Conservation (phyloP, 2,888 invertebrate genomes). For the Synergus japonicus region DNA sequence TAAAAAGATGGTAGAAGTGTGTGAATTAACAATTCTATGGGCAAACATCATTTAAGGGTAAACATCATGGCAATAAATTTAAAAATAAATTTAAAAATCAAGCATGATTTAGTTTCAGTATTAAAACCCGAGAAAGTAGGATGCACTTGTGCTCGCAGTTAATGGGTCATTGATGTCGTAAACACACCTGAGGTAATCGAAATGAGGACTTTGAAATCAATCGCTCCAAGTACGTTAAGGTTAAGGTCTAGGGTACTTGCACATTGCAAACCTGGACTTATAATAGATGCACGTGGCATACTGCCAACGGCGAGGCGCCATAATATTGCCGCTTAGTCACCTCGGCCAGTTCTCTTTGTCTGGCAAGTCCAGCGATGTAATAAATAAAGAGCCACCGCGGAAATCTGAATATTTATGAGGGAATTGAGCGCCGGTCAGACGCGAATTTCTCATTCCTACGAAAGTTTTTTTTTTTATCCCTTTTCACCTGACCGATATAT, state of each 20-base stretch:
- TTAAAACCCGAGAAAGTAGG: neutral
- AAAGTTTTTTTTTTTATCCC: conserved; percentile 16
- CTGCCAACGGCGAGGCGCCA: conserved; percentile 60
- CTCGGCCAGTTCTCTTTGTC: conserved; percentile 50
- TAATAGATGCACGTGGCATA: conserved; percentile 61
- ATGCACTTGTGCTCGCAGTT: neutral
- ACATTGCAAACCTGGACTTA: conserved; percentile 53
- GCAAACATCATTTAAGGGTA: no score
- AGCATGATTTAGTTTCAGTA: neutral
- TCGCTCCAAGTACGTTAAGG: conserved; percentile 50
- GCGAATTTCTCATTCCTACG: conserved; percentile 35
- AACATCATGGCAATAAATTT: no score
- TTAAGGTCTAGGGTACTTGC: conserved; percentile 62
- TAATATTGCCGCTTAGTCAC: conserved; percentile 59
- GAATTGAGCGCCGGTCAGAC: conserved; percentile 27
- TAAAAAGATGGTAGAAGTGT: no score
- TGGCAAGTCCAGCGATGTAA: conserved; percentile 43
- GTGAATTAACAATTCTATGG: no score
- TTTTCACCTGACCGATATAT: conserved; percentile 42
- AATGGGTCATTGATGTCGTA: conserved; percentile 24
- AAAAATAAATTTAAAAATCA: no score
- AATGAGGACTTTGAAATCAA: conserved; percentile 6
- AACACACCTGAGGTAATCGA: conserved; percentile 5
- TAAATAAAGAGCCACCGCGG: conserved; percentile 47
- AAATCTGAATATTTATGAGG: conserved; percentile 50